Base-by-base conservation (phyloP, 2,113 vertebrate genomes). In the Picathartes gymnocephalus region DNA sequence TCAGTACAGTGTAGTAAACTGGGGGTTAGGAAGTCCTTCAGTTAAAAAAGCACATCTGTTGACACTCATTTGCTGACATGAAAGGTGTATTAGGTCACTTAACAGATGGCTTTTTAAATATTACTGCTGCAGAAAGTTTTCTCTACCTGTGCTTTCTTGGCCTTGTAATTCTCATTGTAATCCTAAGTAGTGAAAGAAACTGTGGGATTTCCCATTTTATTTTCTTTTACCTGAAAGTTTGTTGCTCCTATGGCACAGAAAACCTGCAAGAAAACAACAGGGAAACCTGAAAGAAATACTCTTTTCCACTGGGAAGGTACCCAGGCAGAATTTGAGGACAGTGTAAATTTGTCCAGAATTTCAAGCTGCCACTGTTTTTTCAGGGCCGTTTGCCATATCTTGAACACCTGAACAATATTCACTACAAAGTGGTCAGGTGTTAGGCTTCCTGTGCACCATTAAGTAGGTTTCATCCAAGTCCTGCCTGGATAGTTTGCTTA, bases 51-150 rank as follows among this genome's bases (percentile, higher is more conserved):
- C 24, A 44, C 27, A 42, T 88, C 53, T 77, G n/a, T 74, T 82
- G 79, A 44, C 42, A 44, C 12, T 91, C 64, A 37, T 86, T 84
- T 81, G 40, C 71, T 71, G 40, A 84, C 69, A 28, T 61, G 78
- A 68, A 89, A 81, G 15, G 20, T 86, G 72, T 78, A 30, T 40
- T 71, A 89, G 44, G 70, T 65, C 40, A 57, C 72, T 74, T 88
- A 74, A 74, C 81, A 94, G 83, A 81, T 87, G 65, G 35, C 35
- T 84, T 93, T 90, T 91, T 21, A 81, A 91, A 68, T 91, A 90
- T 70, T 70, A 51, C 16, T 28, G 6, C 58, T 80, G 39, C 47
- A 54, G 42, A 78, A 86, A 57, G 30, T 64, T 71, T 92, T 61
- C 19, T 80, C 42, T 83, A 40, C 9, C 13, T 6, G 15, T 42